phyloP scores from a whole-genome alignment of 2,797 vertebrate species.

The Microctenopoma lineatum region DNA sequence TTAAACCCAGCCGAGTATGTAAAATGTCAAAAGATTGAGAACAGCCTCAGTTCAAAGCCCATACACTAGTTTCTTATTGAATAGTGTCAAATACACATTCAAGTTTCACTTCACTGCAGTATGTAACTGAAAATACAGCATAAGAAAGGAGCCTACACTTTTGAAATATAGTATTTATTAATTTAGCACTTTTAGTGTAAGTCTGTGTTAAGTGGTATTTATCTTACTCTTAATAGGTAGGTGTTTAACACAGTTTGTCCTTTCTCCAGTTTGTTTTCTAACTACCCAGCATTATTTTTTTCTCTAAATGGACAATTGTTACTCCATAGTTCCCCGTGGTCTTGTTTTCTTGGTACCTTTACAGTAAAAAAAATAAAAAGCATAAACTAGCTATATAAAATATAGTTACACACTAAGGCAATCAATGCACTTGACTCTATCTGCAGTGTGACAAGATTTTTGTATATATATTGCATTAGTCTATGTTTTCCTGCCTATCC shows the following conservation, averaged over 20 bases:
- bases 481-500: slow-evolving; percentile 33
- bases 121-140: background rate
- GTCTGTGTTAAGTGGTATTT: no score
- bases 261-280: no score
- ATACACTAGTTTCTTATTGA: background rate
- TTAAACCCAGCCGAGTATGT: background rate
- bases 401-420: no score
- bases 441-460: no score
- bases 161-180: no score
- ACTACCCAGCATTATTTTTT: background rate
- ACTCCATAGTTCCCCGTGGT: background rate
- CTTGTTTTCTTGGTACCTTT: background rate
- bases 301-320: background rate
- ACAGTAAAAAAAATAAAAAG: no score
- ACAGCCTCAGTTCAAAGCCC: background rate
- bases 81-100: background rate
- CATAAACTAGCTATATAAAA: background rate
- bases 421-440: no score
- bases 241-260: no score
- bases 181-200: no score
- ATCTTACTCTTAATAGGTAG: no score
- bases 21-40: background rate
- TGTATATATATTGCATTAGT: no score
- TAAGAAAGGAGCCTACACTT: background rate
- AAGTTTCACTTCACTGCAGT: background rate